Percentiles rank a stretch among this genome's conserved stretches.
Conservation (phyloP, 2,113 vertebrate genomes). For the Tichodroma muraria region DNA sequence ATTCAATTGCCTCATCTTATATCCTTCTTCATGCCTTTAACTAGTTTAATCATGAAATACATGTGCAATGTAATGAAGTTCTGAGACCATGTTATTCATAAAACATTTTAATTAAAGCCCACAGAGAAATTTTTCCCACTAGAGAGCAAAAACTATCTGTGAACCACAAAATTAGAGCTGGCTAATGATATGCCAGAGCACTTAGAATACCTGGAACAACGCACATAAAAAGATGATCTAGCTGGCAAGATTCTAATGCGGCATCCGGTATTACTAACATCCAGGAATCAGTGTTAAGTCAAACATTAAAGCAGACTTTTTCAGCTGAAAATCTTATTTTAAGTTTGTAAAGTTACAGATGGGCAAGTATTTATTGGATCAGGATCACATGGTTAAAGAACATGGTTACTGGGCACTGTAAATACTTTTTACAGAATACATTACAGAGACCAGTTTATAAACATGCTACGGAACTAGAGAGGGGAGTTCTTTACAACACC, state of each 20-base stretch:
- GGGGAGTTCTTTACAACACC: background rate
- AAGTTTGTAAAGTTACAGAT: background rate
- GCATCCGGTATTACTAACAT: background rate
- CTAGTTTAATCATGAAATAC: slow-evolving; percentile 37
- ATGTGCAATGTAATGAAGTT: background rate
- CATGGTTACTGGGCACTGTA: background rate
- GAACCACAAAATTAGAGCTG: slow-evolving; percentile 25
- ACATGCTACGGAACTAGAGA: background rate
- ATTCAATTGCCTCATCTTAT: slow-evolving; percentile 27
- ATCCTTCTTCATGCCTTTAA: slow-evolving; percentile 7
- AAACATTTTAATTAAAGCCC: slow-evolving; percentile 41
- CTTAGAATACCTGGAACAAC: slow-evolving; percentile 1
- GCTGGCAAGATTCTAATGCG: background rate
- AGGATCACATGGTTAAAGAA: background rate
- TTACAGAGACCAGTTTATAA: background rate
- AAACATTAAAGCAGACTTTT: background rate
- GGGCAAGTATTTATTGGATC: background rate
- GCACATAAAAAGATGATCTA: background rate
- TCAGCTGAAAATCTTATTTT: background rate
- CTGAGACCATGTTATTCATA: background rate
- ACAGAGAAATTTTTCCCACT: slow-evolving; percentile 11
- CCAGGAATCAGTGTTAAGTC: background rate
- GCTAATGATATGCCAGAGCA: background rate
- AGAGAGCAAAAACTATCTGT: background rate
- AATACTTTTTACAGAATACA: background rate